Conservation (phyloP, 2,797 vertebrate genomes). For the Trachurus trachurus region DNA sequence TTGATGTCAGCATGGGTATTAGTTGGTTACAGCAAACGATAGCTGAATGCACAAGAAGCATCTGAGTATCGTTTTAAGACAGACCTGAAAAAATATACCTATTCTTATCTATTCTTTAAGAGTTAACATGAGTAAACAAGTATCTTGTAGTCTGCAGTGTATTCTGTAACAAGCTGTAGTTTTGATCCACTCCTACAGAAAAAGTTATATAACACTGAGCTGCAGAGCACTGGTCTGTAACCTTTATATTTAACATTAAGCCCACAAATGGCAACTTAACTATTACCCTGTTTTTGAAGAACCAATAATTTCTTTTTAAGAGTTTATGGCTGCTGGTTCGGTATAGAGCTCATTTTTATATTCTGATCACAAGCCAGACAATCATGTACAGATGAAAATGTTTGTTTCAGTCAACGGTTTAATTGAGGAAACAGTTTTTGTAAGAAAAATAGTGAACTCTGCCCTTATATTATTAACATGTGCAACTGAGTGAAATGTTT, state of each 20-base stretch:
- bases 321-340: conserved; percentile 9
- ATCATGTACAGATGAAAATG: conserved; percentile 25
- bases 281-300: conserved; percentile 21
- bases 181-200: conserved; percentile 15
- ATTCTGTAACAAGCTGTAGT: conserved; percentile 1
- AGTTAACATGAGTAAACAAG: background rate
- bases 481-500: conserved; percentile 20
- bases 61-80: conserved; percentile 1
- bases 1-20: background rate
- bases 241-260: conserved; percentile 23
- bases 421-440: conserved; percentile 19
- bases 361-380: conserved; percentile 22
- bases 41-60: background rate
- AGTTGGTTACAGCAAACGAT: background rate
- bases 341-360: background rate
- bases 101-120: background rate
- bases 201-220: conserved; percentile 10
- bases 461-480: conserved; percentile 3
- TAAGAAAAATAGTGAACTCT: background rate
- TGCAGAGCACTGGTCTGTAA: conserved; percentile 5
- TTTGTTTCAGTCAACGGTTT: conserved; percentile 36
- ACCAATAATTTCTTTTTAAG: conserved; percentile 18
- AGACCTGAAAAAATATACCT: background rate
- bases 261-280: conserved; percentile 19
- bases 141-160: background rate